Evolutionary conservation across 2,797 vertebrate genomes (phyloP), one percentile per base, ranked within the genome.

Genomic region (Passerculus sandwichensis): DNA sequence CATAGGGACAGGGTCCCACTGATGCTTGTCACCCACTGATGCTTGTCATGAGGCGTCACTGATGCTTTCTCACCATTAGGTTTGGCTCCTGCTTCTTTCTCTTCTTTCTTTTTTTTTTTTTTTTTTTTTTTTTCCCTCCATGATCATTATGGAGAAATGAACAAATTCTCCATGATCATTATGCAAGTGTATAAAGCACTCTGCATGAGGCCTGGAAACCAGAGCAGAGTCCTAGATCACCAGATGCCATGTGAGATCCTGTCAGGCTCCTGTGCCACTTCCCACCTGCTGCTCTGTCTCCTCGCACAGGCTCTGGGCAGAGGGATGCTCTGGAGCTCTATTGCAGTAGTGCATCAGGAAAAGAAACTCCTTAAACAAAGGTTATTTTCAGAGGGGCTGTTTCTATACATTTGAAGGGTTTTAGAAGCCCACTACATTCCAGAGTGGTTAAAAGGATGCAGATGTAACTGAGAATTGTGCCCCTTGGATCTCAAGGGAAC

Each of bases 361-460:
- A 75, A 78, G 50, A 66, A 70, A 44, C 48, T 76, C 34, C 56
- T 92, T 42, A 85, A 50, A 27, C 27, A 88, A 62, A 92, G 30
- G 42, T 80, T 77, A 14, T 65, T 62, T 72, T 75, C 50, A 61
- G 51, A 84, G 56, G 27, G 38, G 64, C 11, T 71, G 8, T 67
- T 85, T 70, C 61, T 29, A 34, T 5, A 47, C 9, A 53, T 38
- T 83, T 88, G 61, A 85, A 89, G 38, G 45, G 38, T 29, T 92
- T 89, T 78, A 84, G 70, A 94, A 91, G n/a, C 30, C 70, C 36
- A 57, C 47, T 65, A 71, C 57, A 32, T 40, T 59, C 47, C 36
- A 13, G 91, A 88, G 79, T 27, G 26, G 7, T 62, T 88, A 73
- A 81, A 93, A 91, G 32, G n/a, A 62, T 47, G 53, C 51, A 91